These are phyloP conservation scores for Hemiscyllium ocellatum DNA, from an alignment of 2,113 vertebrate species.

Conservation along the genomic window DNA sequence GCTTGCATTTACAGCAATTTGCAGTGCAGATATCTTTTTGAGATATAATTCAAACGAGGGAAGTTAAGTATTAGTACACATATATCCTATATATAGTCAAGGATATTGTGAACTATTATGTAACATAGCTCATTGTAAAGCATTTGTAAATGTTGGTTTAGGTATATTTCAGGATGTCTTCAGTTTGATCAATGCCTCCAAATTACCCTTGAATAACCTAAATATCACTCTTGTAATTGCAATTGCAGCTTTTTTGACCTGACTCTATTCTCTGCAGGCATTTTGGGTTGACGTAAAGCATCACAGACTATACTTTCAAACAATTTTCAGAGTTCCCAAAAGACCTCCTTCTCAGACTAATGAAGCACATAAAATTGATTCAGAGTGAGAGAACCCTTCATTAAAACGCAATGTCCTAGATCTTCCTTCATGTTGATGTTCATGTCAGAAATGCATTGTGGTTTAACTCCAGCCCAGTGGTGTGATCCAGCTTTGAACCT, in stretches of 20 bases:
- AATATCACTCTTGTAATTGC: neutral
- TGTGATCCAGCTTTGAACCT: neutral
- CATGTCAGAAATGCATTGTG: neutral
- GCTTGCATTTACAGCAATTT: neutral
- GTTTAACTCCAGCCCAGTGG: neutral
- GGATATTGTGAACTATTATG: neutral
- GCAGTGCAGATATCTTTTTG: neutral
- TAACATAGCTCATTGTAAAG: neutral
- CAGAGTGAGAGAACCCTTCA: neutral
- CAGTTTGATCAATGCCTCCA: neutral
- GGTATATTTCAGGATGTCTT: neutral
- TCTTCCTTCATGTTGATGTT: constrained; percentile 9
- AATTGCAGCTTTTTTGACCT: neutral
- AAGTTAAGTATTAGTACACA: neutral
- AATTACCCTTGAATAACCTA: neutral
- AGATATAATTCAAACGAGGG: neutral
- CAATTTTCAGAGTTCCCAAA: constrained; percentile 7
- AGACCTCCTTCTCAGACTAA: constrained; percentile 1
- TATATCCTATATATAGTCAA: neutral
- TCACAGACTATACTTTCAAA: neutral
- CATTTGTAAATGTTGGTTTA: neutral
- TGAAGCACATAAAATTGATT: constrained; percentile 16
- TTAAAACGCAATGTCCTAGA: neutral
- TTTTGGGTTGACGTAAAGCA: neutral
- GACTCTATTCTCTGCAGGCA: neutral